These are phyloP conservation scores for Esperia sulphurella DNA, from an alignment of 2,888 invertebrate species.

Conservation along the genomic window DNA sequence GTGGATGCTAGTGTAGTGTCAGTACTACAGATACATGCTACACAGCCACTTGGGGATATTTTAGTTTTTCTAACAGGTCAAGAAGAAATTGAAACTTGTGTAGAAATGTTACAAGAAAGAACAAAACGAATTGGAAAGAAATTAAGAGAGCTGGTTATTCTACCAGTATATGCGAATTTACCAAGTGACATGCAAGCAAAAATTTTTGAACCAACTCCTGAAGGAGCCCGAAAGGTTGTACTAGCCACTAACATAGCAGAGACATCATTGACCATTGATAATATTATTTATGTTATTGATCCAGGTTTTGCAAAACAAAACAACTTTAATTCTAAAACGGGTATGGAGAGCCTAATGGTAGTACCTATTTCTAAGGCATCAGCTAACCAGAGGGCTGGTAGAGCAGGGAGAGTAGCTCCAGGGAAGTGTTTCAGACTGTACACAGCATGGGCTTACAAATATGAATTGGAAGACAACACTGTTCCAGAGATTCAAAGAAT, in stretches of 20 bases:
- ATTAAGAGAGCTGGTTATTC: conserved; percentile 93
- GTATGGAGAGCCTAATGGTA: conserved; percentile 98
- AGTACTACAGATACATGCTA: conserved; percentile 98
- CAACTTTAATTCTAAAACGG: conserved; percentile 97
- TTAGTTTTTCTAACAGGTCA: conserved; percentile 97
- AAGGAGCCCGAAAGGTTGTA: conserved; percentile 97
- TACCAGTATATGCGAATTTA: conserved; percentile 98
- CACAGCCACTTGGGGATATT: conserved; percentile 97
- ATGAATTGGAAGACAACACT: conserved; percentile 98
- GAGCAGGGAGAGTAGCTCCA: conserved; percentile 96
- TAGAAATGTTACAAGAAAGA: conserved; percentile 93
- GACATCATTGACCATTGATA: conserved; percentile 99
- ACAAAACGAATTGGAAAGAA: conserved; percentile 95
- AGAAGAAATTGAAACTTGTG: conserved; percentile 94
- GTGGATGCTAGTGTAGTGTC: conserved; percentile 99
- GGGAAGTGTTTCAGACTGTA: conserved; percentile 99
- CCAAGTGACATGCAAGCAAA: conserved; percentile 99
- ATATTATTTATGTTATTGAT: conserved; percentile 99
- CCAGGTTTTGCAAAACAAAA: conserved; percentile 99
- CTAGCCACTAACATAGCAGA: conserved; percentile 99
- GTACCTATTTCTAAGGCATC: conserved; percentile 99
- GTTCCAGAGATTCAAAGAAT: conserved; percentile 99
- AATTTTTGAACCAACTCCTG: conserved; percentile 98
- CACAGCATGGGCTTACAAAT: conserved; percentile 98
- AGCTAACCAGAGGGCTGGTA: conserved; percentile 97